A percentile compares a stretch with the other conserved stretches of the same genome.
These are phyloP conservation scores for Sturnus vulgaris DNA, from an alignment of 2,113 vertebrate genomes.

Conservation along the genomic window DNA sequence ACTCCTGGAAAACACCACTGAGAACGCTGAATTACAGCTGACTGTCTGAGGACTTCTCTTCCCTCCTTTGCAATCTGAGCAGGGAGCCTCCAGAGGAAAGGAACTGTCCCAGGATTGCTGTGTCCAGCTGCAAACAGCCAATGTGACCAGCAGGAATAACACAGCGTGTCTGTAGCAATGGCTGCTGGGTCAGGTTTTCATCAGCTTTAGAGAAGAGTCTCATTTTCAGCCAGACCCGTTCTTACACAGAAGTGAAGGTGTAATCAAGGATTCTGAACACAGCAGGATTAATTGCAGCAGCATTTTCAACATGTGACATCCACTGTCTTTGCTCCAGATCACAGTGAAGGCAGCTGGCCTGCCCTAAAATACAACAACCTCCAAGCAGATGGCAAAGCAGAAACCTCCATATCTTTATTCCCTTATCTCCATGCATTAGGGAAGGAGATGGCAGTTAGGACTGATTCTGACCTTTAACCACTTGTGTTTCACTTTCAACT, in stretches of 20 bases:
- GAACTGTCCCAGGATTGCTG: rapidly evolving
- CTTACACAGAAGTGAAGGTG: not conserved
- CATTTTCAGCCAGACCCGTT: not conserved
- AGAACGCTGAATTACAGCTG: not conserved
- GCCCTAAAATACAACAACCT: not conserved
- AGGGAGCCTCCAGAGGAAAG: not conserved
- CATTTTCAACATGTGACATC: not conserved
- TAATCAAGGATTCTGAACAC: not conserved
- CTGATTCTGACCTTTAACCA: not conserved
- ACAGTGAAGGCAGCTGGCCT: not conserved
- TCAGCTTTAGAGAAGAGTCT: not conserved
- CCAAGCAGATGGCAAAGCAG: not conserved
- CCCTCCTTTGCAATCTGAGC: not conserved
- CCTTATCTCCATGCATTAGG: not conserved
- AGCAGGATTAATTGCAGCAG: not conserved
- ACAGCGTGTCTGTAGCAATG: rapidly evolving
- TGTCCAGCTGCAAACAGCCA: not conserved
- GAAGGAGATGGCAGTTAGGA: not conserved
- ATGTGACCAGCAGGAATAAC: not conserved
- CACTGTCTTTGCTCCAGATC: not conserved
- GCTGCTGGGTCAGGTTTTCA: not conserved
- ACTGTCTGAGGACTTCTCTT: not conserved
- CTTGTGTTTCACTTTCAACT: not conserved
- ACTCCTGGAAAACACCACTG: not conserved
- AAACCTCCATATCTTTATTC: not conserved